Base-by-base conservation (phyloP, 1,140 invertebrate species). In the Habropoda laboriosa region DNA sequence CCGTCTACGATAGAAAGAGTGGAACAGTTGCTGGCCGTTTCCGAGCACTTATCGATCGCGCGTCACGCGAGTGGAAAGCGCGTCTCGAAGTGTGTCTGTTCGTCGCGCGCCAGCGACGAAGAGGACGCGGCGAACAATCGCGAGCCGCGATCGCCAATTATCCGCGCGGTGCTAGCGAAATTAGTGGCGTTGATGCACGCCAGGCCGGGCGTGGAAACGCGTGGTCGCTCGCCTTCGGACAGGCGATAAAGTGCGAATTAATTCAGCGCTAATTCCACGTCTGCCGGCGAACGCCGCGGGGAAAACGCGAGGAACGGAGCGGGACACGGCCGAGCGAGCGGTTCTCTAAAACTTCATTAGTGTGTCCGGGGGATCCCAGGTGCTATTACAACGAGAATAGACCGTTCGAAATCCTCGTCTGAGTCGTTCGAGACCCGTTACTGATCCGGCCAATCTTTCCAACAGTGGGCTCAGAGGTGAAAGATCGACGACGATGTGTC, bases 221-320 rank as follows among this genome's bases (percentile, higher is more conserved):
- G 83, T 64, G 42, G 61, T 71, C 77, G 55, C 45, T 55, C 57
- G 49, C 42, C 51, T 78, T 73, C 51, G 42, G 51, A 73, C 74
- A 71, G 74, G 42, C 75, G 77, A 80, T 83, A 83, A 81, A 87
- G 75, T 60, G 78, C 78, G 68, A 86, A 86, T 83, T 83, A 86
- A 83, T 86, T 86, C 84, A 83, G 57, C 66, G 71, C 76, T 87
- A 86, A 81, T 83, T 83, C 66, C 55, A 71, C 47, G 70, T 58
- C 81, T 72, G 70, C 30, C 60, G 57, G 32, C n/a, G 21, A 61
- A 13, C 32, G 66, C 18, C 57, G 77, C 63, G 70, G 63, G 66
- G 67, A 40, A 81, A 71, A 68, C 55, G 55, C 63, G 49, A 32
- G 30, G 8, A 72, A 32, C 66, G 13, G n/a, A 40, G 67, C 47